A percentile compares a stretch with the other conserved stretches of the same genome.
Conservation (phyloP, 1,140 invertebrate species). For the Wiebesia pumilae region DNA sequence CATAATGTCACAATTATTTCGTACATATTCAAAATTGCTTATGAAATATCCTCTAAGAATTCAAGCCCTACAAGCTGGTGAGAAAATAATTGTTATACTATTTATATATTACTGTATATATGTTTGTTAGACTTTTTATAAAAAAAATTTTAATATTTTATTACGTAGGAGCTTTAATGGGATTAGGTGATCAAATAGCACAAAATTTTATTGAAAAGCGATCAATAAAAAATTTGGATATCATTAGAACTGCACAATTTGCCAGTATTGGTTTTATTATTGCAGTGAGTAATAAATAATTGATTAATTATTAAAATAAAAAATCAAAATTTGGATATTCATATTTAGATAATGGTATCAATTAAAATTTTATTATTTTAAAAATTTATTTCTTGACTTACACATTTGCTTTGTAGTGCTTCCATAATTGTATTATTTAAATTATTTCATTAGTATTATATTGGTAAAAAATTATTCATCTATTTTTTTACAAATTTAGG, state of each 20-base stretch:
- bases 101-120: not conserved
- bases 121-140: no score
- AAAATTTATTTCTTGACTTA: not conserved
- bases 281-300: conserved; percentile 67
- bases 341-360: conserved; percentile 4
- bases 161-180: conserved; percentile 76
- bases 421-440: no score
- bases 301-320: not conserved
- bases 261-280: conserved; percentile 73
- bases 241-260: conserved; percentile 73
- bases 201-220: conserved; percentile 76
- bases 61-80: conserved; percentile 71
- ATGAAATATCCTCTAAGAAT: conserved; percentile 63
- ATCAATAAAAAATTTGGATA: conserved; percentile 70
- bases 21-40: conserved; percentile 62
- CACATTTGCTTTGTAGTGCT: not conserved
- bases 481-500: conserved; percentile 72
- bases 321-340: not conserved
- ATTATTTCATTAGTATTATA: no score
- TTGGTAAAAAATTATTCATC: not conserved
- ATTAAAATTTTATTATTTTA: conserved; percentile 30
- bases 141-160: not conserved
- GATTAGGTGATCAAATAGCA: conserved; percentile 77
- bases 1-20: conserved; percentile 57
- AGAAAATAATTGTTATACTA: conserved; percentile 27